Evolutionary conservation across 2,888 invertebrate species (phyloP), one percentile per base, ranked within the genome.

Genomic region (Shargacucullia verbasci): DNA sequence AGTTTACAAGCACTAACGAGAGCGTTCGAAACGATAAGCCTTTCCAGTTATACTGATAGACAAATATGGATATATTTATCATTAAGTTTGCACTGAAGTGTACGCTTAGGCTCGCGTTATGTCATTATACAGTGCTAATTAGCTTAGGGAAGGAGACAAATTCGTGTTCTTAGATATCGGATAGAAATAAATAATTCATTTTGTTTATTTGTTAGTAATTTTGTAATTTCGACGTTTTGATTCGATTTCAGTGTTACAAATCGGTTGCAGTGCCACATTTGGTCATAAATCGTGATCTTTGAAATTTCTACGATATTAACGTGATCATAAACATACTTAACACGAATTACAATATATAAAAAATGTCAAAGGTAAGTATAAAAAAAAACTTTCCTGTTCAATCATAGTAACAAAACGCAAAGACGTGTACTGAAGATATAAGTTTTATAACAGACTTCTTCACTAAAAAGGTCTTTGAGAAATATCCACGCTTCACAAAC

Each of bases 41-140:
- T 83, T 87, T 88, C 87, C 88, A 87, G 91, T 87, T 86, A 85
- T 83, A 83, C 87, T 86, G 92, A 93, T 93, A 93, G 92, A 93
- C 93, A 91, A 93, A 93, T 93, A 94, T 90, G 94, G 93, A 89
- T 87, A 87, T 87, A 85, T 91, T 92, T 93, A 92, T 92, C 92
- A 88, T 87, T 85, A 83, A 84, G 83, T 90, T 91, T 90, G 89
- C 90, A 88, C 89, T 83, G 80, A 78, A 78, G 73, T 83, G 82
- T 84, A 84, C 82, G 78, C 76, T 73, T 78, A 67, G 78, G 76
- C 59, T 66, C 76, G 78, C 79, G 84, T 86, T 83, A 85, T 85
- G 82, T 88, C 87, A 88, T 87, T 88, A 86, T 83, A 82, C 78
- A 72, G 60, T 54, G 73, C 85, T 90, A 90, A 91, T 90, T 88